Evolutionary conservation across 2,113 vertebrate genomes (phyloP).

Genomic region (Corydoras maculifer): DNA sequence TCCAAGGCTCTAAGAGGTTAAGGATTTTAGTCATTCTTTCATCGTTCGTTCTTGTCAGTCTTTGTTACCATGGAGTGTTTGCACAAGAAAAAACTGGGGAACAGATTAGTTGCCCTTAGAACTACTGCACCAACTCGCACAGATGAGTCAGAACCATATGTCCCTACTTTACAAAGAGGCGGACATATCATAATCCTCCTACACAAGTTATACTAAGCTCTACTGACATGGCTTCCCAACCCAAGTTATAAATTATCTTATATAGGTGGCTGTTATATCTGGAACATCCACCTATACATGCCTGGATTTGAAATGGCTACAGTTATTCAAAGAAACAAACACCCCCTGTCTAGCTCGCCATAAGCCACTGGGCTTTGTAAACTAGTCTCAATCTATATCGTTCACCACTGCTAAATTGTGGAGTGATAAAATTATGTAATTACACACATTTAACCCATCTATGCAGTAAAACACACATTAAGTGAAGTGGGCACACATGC

Average conservation of each 20-base stretch:
- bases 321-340: no score
- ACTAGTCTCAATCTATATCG: no score
- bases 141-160: background rate
- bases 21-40: background rate
- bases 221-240: background rate
- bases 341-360: no score
- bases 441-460: no score
- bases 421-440: no score
- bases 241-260: background rate
- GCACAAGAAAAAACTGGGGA: background rate
- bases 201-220: background rate
- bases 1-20: background rate
- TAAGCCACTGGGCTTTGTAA: no score
- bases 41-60: background rate
- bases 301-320: no score
- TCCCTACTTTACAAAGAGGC: background rate
- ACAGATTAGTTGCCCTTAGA: background rate
- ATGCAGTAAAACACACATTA: no score
- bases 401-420: no score
- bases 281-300: no score
- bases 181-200: background rate
- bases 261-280: background rate
- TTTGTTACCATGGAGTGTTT: background rate
- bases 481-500: no score
- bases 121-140: constrained; percentile 4